Evolutionary conservation across 2,797 vertebrate species (phyloP).

Genomic region (Melanotaenia maccullochi): DNA sequence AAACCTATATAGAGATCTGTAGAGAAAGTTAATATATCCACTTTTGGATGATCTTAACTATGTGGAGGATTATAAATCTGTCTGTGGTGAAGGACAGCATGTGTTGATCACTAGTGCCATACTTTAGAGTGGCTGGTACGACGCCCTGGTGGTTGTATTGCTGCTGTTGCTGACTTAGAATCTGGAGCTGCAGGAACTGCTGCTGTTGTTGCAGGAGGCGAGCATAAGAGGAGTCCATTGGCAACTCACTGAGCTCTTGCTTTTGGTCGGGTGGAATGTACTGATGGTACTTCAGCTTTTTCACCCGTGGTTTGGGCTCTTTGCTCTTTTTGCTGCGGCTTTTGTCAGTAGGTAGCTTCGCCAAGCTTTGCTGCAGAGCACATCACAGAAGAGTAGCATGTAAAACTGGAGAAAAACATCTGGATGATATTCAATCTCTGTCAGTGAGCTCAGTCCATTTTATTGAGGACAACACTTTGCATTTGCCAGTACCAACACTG

Average conservation of each 20-base stretch:
- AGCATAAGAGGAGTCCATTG: slow-evolving; percentile 94
- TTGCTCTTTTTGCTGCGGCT: slow-evolving; percentile 93
- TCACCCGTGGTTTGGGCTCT: slow-evolving; percentile 93
- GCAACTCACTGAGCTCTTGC: slow-evolving; percentile 88
- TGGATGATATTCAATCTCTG: slow-evolving; percentile 48
- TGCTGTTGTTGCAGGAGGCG: slow-evolving; percentile 96
- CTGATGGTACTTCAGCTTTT: slow-evolving; percentile 97
- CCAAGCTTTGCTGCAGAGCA: slow-evolving; percentile 89
- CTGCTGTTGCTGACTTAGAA: slow-evolving; percentile 95
- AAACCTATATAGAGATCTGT: not conserved
- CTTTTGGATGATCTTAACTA: not conserved
- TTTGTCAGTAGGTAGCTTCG: slow-evolving; percentile 88
- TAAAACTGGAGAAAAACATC: slow-evolving; percentile 41
- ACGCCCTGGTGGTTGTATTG: slow-evolving; percentile 93
- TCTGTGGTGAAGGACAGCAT: slow-evolving; percentile 3
- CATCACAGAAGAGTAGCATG: slow-evolving; percentile 40
- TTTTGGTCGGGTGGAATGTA: slow-evolving; percentile 99
- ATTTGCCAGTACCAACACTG: slow-evolving; percentile 47
- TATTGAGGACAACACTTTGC: slow-evolving; percentile 41
- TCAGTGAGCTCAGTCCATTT: slow-evolving; percentile 55
- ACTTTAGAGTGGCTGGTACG: slow-evolving; percentile 80
- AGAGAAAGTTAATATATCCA: slow-evolving; percentile 7
- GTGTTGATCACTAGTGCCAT: slow-evolving; percentile 25
- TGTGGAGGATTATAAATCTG: not conserved
- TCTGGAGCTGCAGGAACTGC: slow-evolving; percentile 98